These are phyloP conservation scores for Drosophila fuyamai DNA, from an alignment of 1,140 invertebrate species.

Conservation along the genomic window DNA sequence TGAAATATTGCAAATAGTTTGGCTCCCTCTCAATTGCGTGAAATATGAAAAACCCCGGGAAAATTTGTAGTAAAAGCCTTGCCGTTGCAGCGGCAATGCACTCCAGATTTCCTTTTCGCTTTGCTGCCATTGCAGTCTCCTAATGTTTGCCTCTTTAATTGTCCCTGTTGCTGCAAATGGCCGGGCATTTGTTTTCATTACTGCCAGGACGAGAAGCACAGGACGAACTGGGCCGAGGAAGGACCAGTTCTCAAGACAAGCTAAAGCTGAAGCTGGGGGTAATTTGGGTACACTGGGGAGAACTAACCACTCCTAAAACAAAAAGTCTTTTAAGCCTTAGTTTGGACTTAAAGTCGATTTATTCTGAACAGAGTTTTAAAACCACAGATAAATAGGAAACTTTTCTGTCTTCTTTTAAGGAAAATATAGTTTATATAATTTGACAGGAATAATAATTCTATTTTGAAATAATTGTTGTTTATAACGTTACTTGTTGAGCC, in stretches of 20 bases:
- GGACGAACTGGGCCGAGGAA: neutral
- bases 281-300: conserved; percentile 47
- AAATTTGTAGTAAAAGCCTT: conserved; percentile 33
- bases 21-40: conserved; percentile 77
- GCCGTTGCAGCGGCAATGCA: conserved; percentile 21
- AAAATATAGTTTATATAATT: too few species aligned
- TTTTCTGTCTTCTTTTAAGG: neutral
- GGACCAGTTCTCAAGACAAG: conserved; percentile 6
- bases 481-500: too few species aligned
- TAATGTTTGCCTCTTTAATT: conserved; percentile 47
- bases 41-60: conserved; percentile 61
- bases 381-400: too few species aligned
- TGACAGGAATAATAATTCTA: too few species aligned
- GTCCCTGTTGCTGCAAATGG: conserved; percentile 40
- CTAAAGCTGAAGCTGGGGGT: conserved; percentile 4
- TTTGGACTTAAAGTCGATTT: neutral
- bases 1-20: conserved; percentile 83
- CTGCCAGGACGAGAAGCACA: conserved; percentile 26
- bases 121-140: conserved; percentile 17
- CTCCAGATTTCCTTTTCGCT: conserved; percentile 54
- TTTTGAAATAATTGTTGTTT: too few species aligned
- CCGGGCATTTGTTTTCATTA: conserved; percentile 69
- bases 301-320: neutral
- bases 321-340: neutral
- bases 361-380: too few species aligned